phyloP scores from a whole-genome alignment of 2,113 vertebrate species.

The Cepphus grylle region DNA sequence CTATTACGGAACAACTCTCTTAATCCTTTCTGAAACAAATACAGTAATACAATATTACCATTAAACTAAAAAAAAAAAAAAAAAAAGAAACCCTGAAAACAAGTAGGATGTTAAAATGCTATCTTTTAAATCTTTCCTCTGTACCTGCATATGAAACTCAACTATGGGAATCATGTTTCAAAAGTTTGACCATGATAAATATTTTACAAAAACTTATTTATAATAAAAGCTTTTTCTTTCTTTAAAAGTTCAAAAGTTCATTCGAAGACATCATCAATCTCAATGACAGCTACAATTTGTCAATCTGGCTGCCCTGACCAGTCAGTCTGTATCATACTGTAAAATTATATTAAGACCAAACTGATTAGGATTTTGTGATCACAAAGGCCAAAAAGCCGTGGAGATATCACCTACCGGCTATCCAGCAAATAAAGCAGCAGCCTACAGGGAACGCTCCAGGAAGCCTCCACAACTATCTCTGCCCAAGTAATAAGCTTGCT shows the following conservation, averaged over 20 bases:
- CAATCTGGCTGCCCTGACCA: neutral
- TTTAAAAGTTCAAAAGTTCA: neutral
- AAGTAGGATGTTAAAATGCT: neutral
- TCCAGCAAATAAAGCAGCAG: neutral
- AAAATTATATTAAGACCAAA: neutral
- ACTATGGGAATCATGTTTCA: neutral
- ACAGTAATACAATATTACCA: neutral
- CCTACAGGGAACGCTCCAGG: neutral
- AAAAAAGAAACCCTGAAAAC: neutral
- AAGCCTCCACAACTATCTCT: neutral
- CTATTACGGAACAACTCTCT: neutral
- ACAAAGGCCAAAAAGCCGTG: neutral
- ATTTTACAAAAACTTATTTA: neutral
- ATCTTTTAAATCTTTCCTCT: neutral
- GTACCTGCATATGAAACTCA: neutral
- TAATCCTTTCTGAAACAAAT: conserved; percentile 29
- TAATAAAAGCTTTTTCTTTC: neutral
- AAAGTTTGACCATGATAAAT: neutral
- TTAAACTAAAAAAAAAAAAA: neutral
- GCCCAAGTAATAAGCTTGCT: neutral
- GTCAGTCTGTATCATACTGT: neutral
- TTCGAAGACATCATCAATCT: neutral
- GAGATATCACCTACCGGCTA: neutral
- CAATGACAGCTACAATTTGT: neutral
- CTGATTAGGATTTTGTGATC: neutral